Percentiles rank a stretch among this genome's conserved stretches.
phyloP scores from a whole-genome alignment of 64 coral and sea anemone genomes.

The Anthopleura sola region DNA sequence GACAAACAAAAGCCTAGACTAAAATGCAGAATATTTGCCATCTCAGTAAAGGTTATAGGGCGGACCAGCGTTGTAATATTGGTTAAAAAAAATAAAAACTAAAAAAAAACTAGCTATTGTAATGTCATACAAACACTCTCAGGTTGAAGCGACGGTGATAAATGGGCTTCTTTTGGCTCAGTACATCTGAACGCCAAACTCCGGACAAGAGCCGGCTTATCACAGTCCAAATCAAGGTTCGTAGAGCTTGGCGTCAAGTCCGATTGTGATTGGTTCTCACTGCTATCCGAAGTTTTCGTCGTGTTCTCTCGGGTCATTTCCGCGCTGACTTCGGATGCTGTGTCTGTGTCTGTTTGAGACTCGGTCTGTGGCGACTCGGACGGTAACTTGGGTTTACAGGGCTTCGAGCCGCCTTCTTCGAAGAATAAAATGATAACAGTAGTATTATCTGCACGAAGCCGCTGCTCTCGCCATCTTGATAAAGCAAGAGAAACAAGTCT shows the following conservation, averaged over 20 bases:
- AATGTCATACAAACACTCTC: neutral
- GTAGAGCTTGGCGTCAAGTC: neutral
- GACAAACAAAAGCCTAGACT: too few relatives aligned
- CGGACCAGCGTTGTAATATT: neutral
- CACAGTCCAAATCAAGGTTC: slow-evolving; percentile 18
- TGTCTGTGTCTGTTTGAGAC: slow-evolving; percentile 51
- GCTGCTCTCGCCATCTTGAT: slow-evolving; percentile 71
- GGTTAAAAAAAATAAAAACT: neutral
- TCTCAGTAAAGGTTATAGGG: neutral
- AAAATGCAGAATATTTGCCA: neutral
- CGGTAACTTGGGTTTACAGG: neutral
- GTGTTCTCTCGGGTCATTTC: slow-evolving; percentile 40
- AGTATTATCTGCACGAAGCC: slow-evolving; percentile 87
- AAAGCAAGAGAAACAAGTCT: slow-evolving; percentile 67
- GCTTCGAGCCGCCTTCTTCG: slow-evolving; percentile 50
- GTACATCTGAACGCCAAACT: slow-evolving; percentile 74
- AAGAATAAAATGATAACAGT: slow-evolving; percentile 85
- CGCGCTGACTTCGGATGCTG: slow-evolving; percentile 51
- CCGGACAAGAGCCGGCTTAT: slow-evolving; percentile 76
- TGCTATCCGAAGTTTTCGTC: neutral
- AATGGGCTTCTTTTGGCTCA: neutral
- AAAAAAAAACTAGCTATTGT: neutral
- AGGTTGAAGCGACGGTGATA: neutral
- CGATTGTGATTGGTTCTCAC: neutral
- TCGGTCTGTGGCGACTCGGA: slow-evolving; percentile 22